A percentile compares a stretch with the other conserved stretches of the same genome.
Conservation (phyloP, 2,888 invertebrate species). For the Callosobruchus maculatus region DNA sequence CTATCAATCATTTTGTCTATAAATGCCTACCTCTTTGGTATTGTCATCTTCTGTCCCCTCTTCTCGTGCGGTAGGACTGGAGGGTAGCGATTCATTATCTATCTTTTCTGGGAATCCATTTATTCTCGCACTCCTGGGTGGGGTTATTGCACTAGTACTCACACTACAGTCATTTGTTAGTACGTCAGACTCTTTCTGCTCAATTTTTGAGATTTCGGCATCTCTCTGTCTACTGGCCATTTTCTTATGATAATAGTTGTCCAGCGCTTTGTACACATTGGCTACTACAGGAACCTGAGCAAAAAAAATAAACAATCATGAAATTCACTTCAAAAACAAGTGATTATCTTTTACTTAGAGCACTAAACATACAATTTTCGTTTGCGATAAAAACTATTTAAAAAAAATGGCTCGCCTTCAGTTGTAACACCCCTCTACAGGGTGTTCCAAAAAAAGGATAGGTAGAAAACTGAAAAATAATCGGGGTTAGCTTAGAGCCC, state of each 20-base stretch:
- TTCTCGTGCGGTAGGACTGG: not conserved
- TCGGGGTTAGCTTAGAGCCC: too few species aligned
- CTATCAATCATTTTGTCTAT: not conserved
- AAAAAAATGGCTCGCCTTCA: too few species aligned
- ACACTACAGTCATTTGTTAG: not conserved
- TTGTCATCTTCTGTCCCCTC: not conserved
- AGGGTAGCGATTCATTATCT: not conserved
- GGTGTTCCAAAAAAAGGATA: too few species aligned
- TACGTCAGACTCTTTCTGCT: too few species aligned
- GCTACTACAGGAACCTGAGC: conserved; percentile 26
- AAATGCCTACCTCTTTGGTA: not conserved
- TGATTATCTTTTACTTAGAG: too few species aligned
- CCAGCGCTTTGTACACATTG: conserved; percentile 29
- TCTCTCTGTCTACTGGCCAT: not conserved
- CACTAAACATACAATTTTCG: too few species aligned
- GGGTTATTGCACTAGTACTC: not conserved
- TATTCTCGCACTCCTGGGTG: not conserved
- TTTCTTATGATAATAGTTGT: conserved; percentile 24
- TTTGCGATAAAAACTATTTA: too few species aligned
- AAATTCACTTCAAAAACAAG: too few species aligned
- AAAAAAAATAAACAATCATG: not conserved
- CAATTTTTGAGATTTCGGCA: not conserved
- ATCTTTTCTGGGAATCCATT: not conserved
- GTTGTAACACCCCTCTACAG: too few species aligned
- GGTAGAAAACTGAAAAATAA: too few species aligned